Percentiles rank a stretch among this genome's conserved stretches.
phyloP scores from a whole-genome alignment of 2,113 vertebrate genomes.

The Grammomys surdaster region DNA sequence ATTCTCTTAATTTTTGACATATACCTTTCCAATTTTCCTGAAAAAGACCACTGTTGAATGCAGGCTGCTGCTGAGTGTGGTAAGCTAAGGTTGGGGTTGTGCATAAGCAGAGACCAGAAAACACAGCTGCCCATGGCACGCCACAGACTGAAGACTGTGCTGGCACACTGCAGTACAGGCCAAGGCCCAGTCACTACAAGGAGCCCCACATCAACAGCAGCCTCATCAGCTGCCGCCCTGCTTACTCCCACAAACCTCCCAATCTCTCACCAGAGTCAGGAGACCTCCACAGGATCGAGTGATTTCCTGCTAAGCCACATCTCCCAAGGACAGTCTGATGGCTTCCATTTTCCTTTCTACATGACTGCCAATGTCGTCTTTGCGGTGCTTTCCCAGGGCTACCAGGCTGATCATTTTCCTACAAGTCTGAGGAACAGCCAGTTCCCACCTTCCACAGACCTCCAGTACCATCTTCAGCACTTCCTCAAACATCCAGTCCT shows the following conservation, averaged over 20 bases:
- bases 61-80: constrained; percentile 21
- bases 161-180: constrained; percentile 18
- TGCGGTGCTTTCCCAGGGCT: neutral
- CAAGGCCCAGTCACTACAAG: constrained; percentile 30
- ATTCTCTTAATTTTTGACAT: constrained; percentile 54
- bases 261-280: constrained; percentile 56
- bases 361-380: constrained; percentile 16
- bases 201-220: neutral
- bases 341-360: neutral
- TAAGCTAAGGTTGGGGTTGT: constrained; percentile 65
- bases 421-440: neutral
- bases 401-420: neutral
- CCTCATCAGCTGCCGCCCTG: neutral
- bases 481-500: neutral
- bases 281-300: constrained; percentile 63
- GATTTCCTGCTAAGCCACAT: constrained; percentile 51
- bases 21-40: neutral
- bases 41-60: neutral
- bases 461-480: neutral
- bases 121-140: constrained; percentile 54
- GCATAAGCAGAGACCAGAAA: constrained; percentile 62
- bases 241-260: constrained; percentile 60
- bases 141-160: constrained; percentile 73
- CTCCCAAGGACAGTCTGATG: constrained; percentile 33
- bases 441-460: neutral